Evolutionary conservation across 64 coral and sea anemone genomes (phyloP).

Genomic region (Dendrophyllia cribrosa): DNA sequence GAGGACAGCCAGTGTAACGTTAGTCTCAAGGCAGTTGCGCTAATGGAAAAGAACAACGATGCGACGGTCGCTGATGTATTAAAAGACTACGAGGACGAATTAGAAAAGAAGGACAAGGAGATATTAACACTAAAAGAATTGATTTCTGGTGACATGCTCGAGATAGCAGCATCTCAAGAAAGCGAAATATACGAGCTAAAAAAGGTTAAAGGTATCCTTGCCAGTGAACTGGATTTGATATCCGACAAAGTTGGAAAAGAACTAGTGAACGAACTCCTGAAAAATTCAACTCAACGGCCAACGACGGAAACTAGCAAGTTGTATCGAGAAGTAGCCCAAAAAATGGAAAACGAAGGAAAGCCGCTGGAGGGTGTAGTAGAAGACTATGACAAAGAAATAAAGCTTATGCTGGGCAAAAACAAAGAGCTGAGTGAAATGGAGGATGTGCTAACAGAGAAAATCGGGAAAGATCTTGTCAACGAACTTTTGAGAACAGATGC

Average conservation of each 20-base stretch:
- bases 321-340: neutral
- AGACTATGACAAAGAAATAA: conserved; percentile 6
- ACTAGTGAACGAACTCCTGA: conserved; percentile 23
- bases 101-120: conserved; percentile 24
- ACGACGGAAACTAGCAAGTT: neutral
- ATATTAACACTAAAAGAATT: conserved; percentile 38
- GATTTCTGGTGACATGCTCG: conserved; percentile 1
- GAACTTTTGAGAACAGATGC: neutral
- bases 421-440: neutral
- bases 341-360: neutral
- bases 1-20: neutral
- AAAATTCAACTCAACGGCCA: neutral
- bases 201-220: conserved; percentile 14
- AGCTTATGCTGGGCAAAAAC: neutral
- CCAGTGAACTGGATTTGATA: conserved; percentile 45
- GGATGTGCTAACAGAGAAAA: conserved; percentile 13
- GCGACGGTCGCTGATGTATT: conserved; percentile 39
- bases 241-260: conserved; percentile 52
- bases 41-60: conserved; percentile 24
- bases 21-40: neutral
- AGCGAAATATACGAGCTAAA: conserved; percentile 43
- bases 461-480: neutral
- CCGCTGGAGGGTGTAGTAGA: neutral
- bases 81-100: conserved; percentile 62
- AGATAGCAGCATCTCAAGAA: conserved; percentile 28